These are phyloP conservation scores for Archilochus colubris DNA, from an alignment of 2,113 vertebrate species.

Conservation along the genomic window DNA sequence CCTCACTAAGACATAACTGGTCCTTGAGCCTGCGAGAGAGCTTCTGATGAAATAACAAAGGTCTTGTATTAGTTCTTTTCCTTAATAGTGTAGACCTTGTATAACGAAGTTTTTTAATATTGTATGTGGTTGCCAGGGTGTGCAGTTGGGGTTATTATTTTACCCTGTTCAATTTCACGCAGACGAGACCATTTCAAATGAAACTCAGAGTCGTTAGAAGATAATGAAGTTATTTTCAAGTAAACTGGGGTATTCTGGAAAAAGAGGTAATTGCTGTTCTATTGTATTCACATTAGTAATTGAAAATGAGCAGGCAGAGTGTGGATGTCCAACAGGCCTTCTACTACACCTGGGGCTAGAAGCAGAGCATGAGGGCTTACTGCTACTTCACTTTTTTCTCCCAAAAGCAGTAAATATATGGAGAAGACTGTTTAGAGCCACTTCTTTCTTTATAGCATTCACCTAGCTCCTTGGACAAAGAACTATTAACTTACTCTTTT, in stretches of 20 bases:
- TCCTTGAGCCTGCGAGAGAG: not conserved
- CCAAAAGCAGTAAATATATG: not conserved
- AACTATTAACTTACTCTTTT: not conserved
- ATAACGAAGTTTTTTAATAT: not conserved
- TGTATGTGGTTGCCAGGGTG: not conserved
- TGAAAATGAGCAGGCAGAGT: not conserved
- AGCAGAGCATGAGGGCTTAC: not conserved
- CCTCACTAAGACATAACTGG: not conserved
- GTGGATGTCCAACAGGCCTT: not conserved
- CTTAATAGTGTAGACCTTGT: not conserved
- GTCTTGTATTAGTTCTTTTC: not conserved
- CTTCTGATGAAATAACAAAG: not conserved
- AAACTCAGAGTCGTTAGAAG: not conserved
- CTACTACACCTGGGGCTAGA: not conserved
- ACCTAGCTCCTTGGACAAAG: not conserved
- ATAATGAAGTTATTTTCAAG: not conserved
- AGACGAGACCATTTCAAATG: not conserved
- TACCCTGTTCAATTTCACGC: not conserved
- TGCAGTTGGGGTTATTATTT: not conserved
- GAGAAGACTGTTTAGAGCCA: not conserved
- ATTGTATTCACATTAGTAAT: not conserved
- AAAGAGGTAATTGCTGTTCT: not conserved
- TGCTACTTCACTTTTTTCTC: not conserved
- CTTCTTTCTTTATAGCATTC: not conserved
- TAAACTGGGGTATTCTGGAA: not conserved